A percentile compares a stretch with the other conserved stretches of the same genome.
These are phyloP conservation scores for Maconellicoccus hirsutus DNA, from an alignment of 1,140 invertebrate species.

Conservation along the genomic window DNA sequence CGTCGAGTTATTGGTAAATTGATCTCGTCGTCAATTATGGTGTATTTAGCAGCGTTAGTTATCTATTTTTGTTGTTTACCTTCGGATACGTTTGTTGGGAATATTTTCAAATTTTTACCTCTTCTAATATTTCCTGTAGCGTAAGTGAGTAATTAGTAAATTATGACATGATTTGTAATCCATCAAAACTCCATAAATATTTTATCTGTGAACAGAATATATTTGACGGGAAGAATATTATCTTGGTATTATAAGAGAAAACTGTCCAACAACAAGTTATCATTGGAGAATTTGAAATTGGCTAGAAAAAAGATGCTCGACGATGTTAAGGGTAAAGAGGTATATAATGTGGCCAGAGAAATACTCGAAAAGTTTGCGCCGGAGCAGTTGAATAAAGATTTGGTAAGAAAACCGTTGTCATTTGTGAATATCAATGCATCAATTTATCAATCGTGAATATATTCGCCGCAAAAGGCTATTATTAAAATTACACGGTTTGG, in stretches of 20 bases:
- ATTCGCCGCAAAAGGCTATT: neutral
- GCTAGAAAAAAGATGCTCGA: slow-evolving; percentile 85
- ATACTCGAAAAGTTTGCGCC: slow-evolving; percentile 80
- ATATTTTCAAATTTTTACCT: neutral
- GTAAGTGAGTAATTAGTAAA: slow-evolving; percentile 9
- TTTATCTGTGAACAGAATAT: neutral
- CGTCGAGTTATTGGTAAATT: slow-evolving; percentile 2
- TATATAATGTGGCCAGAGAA: slow-evolving; percentile 90
- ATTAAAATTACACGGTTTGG: neutral
- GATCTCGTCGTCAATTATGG: neutral
- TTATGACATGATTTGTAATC: too few relatives aligned
- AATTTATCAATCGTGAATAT: neutral
- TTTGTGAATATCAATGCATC: neutral
- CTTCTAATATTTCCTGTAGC: neutral
- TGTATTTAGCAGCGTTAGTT: neutral
- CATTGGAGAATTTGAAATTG: slow-evolving; percentile 55
- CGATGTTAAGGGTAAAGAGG: slow-evolving; percentile 94
- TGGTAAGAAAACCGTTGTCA: too few relatives aligned
- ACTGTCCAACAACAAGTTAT: slow-evolving; percentile 64
- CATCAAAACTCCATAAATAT: too few relatives aligned
- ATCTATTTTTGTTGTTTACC: neutral
- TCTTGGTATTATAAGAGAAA: slow-evolving; percentile 75
- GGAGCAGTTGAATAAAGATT: slow-evolving; percentile 36
- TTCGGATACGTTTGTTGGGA: neutral
- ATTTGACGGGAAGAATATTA: neutral